Conservation (phyloP, 2,888 invertebrate genomes). For the Stratiomys singularior region DNA sequence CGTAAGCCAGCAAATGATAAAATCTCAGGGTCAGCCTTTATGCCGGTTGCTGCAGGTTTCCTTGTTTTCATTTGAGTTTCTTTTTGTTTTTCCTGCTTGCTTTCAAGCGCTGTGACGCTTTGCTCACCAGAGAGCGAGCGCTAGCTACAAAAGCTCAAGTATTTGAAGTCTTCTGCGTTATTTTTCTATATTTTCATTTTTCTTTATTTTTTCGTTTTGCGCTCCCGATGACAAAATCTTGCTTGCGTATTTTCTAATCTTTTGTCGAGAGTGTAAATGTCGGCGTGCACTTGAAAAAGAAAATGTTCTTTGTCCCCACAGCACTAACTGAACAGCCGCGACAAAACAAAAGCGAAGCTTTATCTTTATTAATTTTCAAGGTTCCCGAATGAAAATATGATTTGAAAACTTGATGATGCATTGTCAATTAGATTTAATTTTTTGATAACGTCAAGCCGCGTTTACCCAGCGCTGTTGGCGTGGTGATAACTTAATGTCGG, state of each 20-base stretch:
- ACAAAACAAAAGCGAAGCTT: not conserved
- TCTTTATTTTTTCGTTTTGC: too few species aligned
- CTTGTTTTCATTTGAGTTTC: not conserved
- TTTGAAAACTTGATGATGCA: not conserved
- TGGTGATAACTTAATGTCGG: too few species aligned
- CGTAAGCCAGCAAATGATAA: too few species aligned
- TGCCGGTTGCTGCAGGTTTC: not conserved
- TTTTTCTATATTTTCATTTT: too few species aligned
- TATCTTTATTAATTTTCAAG: slow-evolving; percentile 17
- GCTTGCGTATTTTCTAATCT: too few species aligned
- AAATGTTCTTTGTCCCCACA: not conserved
- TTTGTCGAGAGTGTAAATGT: not conserved
- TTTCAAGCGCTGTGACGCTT: too few species aligned
- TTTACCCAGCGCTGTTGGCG: too few species aligned
- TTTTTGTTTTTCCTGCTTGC: not conserved
- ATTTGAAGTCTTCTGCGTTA: too few species aligned
- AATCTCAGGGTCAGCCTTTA: slow-evolving; percentile 7
- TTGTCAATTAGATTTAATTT: slow-evolving; percentile 20
- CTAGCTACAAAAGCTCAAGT: too few species aligned
- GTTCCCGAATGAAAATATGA: not conserved
- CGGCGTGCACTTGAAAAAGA: not conserved
- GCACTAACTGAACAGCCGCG: too few species aligned
- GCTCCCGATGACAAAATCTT: too few species aligned
- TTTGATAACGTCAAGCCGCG: not conserved
- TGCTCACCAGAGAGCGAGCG: too few species aligned